Evolutionary conservation across 2,113 vertebrate species (phyloP).

Genomic region (Hippotragus niger): DNA sequence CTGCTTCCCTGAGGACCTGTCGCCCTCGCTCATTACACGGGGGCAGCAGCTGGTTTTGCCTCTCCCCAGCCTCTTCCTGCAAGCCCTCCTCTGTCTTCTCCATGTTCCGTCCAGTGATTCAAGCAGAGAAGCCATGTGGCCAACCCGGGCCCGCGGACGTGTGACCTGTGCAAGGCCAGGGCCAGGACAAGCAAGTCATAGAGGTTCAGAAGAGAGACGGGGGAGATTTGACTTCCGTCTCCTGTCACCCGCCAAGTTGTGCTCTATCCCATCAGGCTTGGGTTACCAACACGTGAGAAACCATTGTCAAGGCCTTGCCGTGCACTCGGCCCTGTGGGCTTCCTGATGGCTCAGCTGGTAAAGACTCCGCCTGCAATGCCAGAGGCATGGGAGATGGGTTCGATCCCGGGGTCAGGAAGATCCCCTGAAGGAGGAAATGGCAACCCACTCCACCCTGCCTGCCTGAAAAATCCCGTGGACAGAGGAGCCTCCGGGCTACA

Average conservation of each 20-base stretch:
- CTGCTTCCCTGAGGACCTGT: not conserved
- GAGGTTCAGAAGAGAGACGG: not conserved
- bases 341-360: not conserved
- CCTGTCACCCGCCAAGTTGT: not conserved
- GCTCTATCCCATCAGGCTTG: not conserved
- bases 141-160: too few species aligned
- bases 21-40: rapidly evolving
- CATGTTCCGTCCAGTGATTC: not conserved
- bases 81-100: not conserved
- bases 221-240: not conserved
- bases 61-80: not conserved
- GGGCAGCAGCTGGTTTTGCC: not conserved
- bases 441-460: not conserved
- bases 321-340: rapidly evolving
- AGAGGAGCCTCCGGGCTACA: not conserved
- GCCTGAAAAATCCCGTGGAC: not conserved
- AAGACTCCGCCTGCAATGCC: not conserved
- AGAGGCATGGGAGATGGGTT: not conserved
- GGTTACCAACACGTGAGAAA: rapidly evolving
- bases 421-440: not conserved
- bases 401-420: not conserved
- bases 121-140: not conserved
- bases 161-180: not conserved
- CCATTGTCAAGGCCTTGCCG: rapidly evolving
- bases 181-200: too few species aligned